phyloP scores from a whole-genome alignment of 37 sponge, comb jelly and placozoan genomes.

The Beroe forskalii region DNA sequence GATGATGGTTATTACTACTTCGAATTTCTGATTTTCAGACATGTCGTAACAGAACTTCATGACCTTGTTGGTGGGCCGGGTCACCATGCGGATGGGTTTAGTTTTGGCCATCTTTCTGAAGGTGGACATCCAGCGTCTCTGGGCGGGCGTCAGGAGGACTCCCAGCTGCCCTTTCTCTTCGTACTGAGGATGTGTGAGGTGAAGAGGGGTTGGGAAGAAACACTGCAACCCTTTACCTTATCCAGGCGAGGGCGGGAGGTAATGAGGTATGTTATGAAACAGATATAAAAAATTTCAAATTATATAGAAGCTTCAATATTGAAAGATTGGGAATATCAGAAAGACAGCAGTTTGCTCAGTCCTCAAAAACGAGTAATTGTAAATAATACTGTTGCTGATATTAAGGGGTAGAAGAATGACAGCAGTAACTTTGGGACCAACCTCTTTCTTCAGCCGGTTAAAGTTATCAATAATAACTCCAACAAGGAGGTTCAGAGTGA shows the following conservation, averaged over 20 bases:
- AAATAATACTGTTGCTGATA: no score
- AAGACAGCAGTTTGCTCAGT: no score
- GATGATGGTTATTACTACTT: conserved; percentile 40
- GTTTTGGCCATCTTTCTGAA: conserved; percentile 62
- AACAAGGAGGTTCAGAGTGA: conserved; percentile 66
- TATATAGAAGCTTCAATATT: no score
- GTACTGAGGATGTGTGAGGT: no score
- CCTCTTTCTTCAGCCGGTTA: conserved; percentile 62
- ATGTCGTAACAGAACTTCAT: conserved; percentile 65
- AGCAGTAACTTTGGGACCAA: no score
- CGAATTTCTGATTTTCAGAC: conserved; percentile 64
- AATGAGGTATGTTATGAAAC: no score
- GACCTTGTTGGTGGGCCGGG: conserved; percentile 37
- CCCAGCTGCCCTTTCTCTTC: conserved; percentile 55
- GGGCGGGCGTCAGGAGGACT: conserved; percentile 57
- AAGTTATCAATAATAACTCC: conserved; percentile 70
- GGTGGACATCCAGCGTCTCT: conserved; percentile 52
- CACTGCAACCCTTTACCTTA: no score
- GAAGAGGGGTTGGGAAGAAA: not conserved
- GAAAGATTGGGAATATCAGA: no score
- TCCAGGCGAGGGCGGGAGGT: no score
- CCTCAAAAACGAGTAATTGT: no score
- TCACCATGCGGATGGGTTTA: conserved; percentile 60
- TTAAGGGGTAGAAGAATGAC: not conserved
- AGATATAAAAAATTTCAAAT: no score